phyloP scores from a whole-genome alignment of 64 coral and sea anemone species.

The Stylophora pistillata region DNA sequence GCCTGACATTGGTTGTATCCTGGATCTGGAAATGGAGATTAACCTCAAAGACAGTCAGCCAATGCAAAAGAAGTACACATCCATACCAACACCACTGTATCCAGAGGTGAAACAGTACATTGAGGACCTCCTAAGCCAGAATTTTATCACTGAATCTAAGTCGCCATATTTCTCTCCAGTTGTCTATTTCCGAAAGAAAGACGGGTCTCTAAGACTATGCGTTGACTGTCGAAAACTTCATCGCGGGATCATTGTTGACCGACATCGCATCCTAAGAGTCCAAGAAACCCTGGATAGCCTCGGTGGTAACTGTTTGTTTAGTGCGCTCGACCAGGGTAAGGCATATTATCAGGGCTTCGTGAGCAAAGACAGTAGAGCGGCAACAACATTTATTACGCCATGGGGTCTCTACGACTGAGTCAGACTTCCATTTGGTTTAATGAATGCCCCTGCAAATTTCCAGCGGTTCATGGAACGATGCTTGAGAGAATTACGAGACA shows the following conservation, averaged over 20 bases:
- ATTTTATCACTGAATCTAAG: constrained; percentile 38
- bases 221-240: constrained; percentile 56
- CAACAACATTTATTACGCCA: constrained; percentile 44
- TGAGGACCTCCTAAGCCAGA: constrained; percentile 9
- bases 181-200: constrained; percentile 30
- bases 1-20: too few species aligned
- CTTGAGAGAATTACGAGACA: constrained; percentile 49
- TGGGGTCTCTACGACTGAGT: constrained; percentile 46
- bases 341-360: constrained; percentile 57
- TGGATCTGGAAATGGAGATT: constrained; percentile 37
- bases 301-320: constrained; percentile 49
- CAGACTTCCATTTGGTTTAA: constrained; percentile 48
- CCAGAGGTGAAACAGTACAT: constrained; percentile 37
- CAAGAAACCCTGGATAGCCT: constrained; percentile 49
- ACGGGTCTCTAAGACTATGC: constrained; percentile 36
- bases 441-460: constrained; percentile 49
- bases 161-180: constrained; percentile 32
- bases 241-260: constrained; percentile 14
- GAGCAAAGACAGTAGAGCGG: constrained; percentile 26
- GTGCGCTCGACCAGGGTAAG: constrained; percentile 43
- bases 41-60: constrained; percentile 3
- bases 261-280: constrained; percentile 43
- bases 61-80: constrained; percentile 56
- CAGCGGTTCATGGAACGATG: constrained; percentile 59
- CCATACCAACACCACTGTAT: constrained; percentile 31